phyloP scores from a whole-genome alignment of 2,797 vertebrate genomes.

The Lutjanus campechanus region DNA sequence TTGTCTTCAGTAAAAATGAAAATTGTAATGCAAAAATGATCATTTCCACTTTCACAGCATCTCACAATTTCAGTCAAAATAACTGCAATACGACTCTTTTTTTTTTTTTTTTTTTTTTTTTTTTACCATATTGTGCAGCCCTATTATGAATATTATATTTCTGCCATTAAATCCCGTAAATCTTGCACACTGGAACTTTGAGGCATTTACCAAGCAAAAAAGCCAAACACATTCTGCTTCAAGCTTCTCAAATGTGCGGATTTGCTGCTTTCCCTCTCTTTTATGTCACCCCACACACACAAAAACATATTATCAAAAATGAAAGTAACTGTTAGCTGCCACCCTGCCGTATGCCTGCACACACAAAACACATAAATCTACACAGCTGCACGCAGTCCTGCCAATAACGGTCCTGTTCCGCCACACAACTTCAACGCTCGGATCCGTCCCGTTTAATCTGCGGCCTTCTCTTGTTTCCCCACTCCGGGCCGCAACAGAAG shows the following conservation, averaged over 20 bases:
- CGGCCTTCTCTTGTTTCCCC: constrained; percentile 67
- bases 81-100: too few relatives aligned
- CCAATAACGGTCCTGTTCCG: constrained; percentile 28
- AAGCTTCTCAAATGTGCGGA: not conserved
- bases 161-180: too few relatives aligned
- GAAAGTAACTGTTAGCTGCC: not conserved
- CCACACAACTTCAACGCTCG: constrained; percentile 46
- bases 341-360: not conserved
- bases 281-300: too few relatives aligned
- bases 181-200: too few relatives aligned
- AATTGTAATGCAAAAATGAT: too few relatives aligned
- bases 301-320: not conserved
- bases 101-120: too few relatives aligned
- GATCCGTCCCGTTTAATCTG: constrained; percentile 62
- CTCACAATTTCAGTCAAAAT: too few relatives aligned
- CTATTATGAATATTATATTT: too few relatives aligned
- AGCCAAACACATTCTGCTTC: not conserved
- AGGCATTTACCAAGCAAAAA: not conserved
- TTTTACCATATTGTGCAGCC: too few relatives aligned
- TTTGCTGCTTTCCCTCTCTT: too few relatives aligned
- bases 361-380: constrained; percentile 17
- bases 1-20: too few relatives aligned
- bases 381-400: constrained; percentile 44
- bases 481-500: constrained; percentile 69
- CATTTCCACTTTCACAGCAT: too few relatives aligned